These are phyloP conservation scores for Mycteria americana DNA, from an alignment of 2,797 vertebrate species.

Conservation along the genomic window DNA sequence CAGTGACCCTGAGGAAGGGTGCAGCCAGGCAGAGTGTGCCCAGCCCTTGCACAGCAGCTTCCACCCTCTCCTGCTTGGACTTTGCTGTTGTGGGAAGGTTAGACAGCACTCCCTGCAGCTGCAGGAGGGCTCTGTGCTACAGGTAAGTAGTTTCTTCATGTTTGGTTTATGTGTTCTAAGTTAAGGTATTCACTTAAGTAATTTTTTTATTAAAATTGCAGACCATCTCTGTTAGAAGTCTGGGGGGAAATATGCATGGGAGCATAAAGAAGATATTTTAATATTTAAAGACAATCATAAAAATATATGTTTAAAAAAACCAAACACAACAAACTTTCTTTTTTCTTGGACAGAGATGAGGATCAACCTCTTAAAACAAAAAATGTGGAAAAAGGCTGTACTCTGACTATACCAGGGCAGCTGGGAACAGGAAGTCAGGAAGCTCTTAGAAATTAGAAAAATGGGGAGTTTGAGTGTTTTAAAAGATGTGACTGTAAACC, in stretches of 20 bases:
- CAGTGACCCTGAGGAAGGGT: neutral
- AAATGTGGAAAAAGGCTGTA: neutral
- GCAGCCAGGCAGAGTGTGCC: neutral
- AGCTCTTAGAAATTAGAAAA: neutral
- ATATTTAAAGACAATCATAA: neutral
- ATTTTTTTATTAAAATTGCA: neutral
- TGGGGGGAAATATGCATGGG: neutral
- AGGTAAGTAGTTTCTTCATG: neutral
- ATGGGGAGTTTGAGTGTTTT: neutral
- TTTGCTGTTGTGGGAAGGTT: neutral
- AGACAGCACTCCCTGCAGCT: neutral
- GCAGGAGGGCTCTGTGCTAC: neutral
- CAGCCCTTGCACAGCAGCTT: neutral
- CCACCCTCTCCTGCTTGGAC: neutral
- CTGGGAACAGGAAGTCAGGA: neutral
- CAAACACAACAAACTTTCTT: neutral
- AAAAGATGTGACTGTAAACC: neutral
- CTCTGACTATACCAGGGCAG: neutral
- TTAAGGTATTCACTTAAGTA: neutral
- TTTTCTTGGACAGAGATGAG: neutral
- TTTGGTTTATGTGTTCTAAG: neutral
- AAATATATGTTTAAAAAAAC: neutral
- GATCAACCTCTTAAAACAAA: neutral
- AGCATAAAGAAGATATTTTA: neutral
- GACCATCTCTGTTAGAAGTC: neutral